Conservation (phyloP, 2,888 invertebrate genomes). For the Lasioglossum figueresi region DNA sequence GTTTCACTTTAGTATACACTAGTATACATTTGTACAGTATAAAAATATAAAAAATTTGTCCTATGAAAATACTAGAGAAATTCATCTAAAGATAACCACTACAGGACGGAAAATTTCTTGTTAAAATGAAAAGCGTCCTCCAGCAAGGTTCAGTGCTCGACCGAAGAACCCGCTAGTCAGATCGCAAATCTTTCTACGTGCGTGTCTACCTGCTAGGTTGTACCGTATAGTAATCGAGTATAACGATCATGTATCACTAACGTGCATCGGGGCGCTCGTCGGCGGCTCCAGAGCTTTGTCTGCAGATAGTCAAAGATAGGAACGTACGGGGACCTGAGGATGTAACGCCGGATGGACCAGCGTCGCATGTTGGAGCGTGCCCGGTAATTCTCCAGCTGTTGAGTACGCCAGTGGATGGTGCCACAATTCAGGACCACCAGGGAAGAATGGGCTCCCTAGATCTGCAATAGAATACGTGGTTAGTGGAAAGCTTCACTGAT, state of each 20-base stretch:
- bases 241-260: slow-evolving; percentile 84
- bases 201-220: slow-evolving; percentile 55
- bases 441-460: slow-evolving; percentile 98
- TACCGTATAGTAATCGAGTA: slow-evolving; percentile 72
- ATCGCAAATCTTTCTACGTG: slow-evolving; percentile 27
- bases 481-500: slow-evolving; percentile 33
- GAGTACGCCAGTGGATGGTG: slow-evolving; percentile 94
- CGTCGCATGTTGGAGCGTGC: slow-evolving; percentile 93
- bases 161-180: slow-evolving; percentile 19
- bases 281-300: slow-evolving; percentile 89
- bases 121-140: neutral
- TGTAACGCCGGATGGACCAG: slow-evolving; percentile 98
- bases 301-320: slow-evolving; percentile 98
- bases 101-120: neutral
- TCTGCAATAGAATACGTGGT: slow-evolving; percentile 87
- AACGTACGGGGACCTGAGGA: slow-evolving; percentile 98
- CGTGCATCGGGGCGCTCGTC: slow-evolving; percentile 87
- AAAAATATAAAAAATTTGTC: neutral
- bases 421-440: slow-evolving; percentile 97
- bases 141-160: slow-evolving; percentile 26
- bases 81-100: neutral
- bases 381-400: slow-evolving; percentile 92
- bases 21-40: too few species aligned
- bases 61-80: neutral
- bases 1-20: neutral